Conservation (phyloP, 2,888 invertebrate species). For the Drosophila longiperda region DNA sequence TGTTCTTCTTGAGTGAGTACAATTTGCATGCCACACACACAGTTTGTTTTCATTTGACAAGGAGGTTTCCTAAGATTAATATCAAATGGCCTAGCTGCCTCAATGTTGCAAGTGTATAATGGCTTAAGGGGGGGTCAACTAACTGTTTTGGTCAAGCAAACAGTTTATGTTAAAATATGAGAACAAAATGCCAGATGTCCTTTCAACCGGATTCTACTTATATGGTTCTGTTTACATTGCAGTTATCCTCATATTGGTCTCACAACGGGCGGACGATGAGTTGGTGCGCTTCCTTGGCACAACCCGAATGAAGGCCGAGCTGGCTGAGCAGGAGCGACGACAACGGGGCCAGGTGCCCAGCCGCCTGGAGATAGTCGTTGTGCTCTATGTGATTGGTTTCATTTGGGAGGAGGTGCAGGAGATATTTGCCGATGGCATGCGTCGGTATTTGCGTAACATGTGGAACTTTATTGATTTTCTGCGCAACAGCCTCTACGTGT, state of each 20-base stretch:
- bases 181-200: constrained; percentile 2
- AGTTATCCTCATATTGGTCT: constrained; percentile 96
- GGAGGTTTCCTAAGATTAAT: background rate
- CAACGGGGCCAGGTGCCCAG: constrained; percentile 95
- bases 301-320: constrained; percentile 88
- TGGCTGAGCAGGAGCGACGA: constrained; percentile 88
- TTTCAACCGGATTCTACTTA: background rate
- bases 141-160: constrained; percentile 8
- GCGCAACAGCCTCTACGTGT: constrained; percentile 93
- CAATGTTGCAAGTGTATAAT: constrained; percentile 1
- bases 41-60: background rate
- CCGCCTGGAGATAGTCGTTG: constrained; percentile 92
- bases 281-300: constrained; percentile 90
- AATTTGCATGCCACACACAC: background rate
- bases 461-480: constrained; percentile 99
- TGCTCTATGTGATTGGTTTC: constrained; percentile 94
- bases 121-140: background rate
- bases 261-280: constrained; percentile 94
- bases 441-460: constrained; percentile 94
- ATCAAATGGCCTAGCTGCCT: background rate
- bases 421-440: constrained; percentile 94
- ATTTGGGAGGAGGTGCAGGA: constrained; percentile 97
- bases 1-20: constrained; percentile 95
- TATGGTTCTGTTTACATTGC: constrained; percentile 52
- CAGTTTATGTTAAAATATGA: constrained; percentile 24